These are phyloP conservation scores for Leptobrachium leishanense DNA, from an alignment of 2,113 vertebrate species.

Conservation along the genomic window DNA sequence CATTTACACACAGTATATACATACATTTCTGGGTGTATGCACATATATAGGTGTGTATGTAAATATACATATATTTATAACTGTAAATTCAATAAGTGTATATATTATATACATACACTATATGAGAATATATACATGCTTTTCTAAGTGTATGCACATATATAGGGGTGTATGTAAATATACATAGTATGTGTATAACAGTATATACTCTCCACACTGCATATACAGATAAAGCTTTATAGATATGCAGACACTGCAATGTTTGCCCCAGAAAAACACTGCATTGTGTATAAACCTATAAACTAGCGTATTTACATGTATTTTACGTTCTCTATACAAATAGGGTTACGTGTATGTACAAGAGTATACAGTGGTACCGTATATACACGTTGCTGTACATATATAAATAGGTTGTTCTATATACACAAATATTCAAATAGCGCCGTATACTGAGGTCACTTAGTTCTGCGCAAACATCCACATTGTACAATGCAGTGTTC, in stretches of 20 bases:
- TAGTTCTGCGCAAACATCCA: constrained; percentile 1
- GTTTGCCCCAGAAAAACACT: not conserved
- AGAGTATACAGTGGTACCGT: not conserved
- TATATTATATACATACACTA: too few relatives aligned
- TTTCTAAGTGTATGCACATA: not conserved
- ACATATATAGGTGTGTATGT: too few relatives aligned
- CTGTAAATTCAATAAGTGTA: too few relatives aligned
- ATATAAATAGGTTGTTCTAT: not conserved
- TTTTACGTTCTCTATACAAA: not conserved
- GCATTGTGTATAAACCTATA: constrained; percentile 7
- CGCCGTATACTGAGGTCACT: not conserved
- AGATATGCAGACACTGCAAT: not conserved
- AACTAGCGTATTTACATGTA: not conserved
- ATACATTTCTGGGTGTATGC: too few relatives aligned
- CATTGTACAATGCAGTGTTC: not conserved
- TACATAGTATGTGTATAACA: too few relatives aligned
- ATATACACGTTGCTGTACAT: not conserved
- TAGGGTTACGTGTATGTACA: not conserved
- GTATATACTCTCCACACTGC: too few relatives aligned
- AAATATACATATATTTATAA: too few relatives aligned
- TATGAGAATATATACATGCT: too few relatives aligned
- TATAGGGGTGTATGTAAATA: too few relatives aligned
- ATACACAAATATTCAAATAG: too few relatives aligned
- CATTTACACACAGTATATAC: too few relatives aligned
- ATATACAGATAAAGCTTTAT: too few relatives aligned